These are phyloP conservation scores for Myotis pilosus DNA, from an alignment of 2,797 vertebrate genomes.

Conservation along the genomic window DNA sequence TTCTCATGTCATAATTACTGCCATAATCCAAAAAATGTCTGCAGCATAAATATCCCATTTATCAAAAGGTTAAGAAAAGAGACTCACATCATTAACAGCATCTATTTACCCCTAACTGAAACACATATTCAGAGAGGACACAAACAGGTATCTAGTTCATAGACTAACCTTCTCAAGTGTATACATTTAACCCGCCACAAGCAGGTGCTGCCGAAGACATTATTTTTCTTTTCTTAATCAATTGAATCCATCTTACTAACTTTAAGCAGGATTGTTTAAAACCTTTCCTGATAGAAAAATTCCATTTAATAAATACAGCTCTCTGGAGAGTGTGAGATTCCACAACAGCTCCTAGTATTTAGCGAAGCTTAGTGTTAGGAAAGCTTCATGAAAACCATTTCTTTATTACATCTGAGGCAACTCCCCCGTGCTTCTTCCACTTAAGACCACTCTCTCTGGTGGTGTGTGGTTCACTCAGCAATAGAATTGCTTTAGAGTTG, in stretches of 20 bases:
- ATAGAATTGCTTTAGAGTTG: background rate
- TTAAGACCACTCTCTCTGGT: background rate
- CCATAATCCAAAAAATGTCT: background rate
- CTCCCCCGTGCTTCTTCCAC: background rate
- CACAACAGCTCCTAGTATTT: background rate
- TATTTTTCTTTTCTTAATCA: slow-evolving; percentile 19
- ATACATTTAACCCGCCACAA: background rate
- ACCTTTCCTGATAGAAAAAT: slow-evolving; percentile 31
- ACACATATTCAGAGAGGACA: background rate
- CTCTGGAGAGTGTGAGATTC: background rate
- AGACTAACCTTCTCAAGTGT: background rate
- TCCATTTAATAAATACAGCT: slow-evolving; percentile 42
- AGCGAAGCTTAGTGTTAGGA: slow-evolving; percentile 3
- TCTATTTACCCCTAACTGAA: background rate
- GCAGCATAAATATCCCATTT: background rate
- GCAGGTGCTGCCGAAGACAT: background rate
- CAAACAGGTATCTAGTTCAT: background rate
- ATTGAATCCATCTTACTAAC: background rate
- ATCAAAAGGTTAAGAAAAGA: background rate
- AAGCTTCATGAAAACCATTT: background rate
- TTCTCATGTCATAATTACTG: background rate
- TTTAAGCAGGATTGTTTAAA: slow-evolving; percentile 32
- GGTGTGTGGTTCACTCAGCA: background rate
- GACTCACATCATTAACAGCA: background rate
- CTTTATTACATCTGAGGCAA: background rate